These are phyloP conservation scores for Pocillopora damicornis DNA, from an alignment of 64 coral and sea anemone genomes.

Conservation along the genomic window DNA sequence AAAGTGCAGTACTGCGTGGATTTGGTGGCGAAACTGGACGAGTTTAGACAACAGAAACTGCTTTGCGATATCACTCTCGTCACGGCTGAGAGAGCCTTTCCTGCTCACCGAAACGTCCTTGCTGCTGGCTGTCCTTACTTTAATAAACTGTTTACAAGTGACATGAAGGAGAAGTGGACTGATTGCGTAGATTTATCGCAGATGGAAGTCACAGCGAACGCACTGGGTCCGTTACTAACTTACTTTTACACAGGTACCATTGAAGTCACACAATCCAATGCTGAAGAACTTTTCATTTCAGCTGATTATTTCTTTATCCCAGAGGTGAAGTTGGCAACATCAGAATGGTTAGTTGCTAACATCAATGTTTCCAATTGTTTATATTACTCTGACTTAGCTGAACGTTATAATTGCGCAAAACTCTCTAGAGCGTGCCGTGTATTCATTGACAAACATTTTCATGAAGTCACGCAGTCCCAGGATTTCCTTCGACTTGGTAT, in stretches of 20 bases:
- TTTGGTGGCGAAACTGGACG: not conserved
- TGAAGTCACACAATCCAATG: conserved; percentile 32
- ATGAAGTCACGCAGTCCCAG: conserved; percentile 29
- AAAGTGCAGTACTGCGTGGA: conserved; percentile 3
- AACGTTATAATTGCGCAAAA: conserved; percentile 35
- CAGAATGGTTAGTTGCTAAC: conserved; percentile 34
- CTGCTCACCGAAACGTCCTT: conserved; percentile 57
- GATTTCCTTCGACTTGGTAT: conserved; percentile 18
- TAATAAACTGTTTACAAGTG: conserved; percentile 51
- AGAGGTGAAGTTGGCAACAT: conserved; percentile 35
- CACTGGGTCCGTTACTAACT: conserved; percentile 5
- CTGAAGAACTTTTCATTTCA: conserved; percentile 38
- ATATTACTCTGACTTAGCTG: conserved; percentile 42
- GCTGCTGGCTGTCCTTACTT: conserved; percentile 63
- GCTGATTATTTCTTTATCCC: conserved; percentile 58
- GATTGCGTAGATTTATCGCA: conserved; percentile 5
- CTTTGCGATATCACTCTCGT: conserved; percentile 41
- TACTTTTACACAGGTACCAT: conserved; percentile 58
- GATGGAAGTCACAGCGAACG: conserved; percentile 10
- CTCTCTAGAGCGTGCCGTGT: conserved; percentile 1
- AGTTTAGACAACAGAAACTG: conserved; percentile 32
- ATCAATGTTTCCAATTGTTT: conserved; percentile 45
- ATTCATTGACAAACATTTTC: conserved; percentile 19
- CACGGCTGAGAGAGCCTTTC: conserved; percentile 31
- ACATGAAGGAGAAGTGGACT: conserved; percentile 52